Evolutionary conservation across 1,140 invertebrate genomes (phyloP).

Genomic region (Triops longicaudatus): DNA sequence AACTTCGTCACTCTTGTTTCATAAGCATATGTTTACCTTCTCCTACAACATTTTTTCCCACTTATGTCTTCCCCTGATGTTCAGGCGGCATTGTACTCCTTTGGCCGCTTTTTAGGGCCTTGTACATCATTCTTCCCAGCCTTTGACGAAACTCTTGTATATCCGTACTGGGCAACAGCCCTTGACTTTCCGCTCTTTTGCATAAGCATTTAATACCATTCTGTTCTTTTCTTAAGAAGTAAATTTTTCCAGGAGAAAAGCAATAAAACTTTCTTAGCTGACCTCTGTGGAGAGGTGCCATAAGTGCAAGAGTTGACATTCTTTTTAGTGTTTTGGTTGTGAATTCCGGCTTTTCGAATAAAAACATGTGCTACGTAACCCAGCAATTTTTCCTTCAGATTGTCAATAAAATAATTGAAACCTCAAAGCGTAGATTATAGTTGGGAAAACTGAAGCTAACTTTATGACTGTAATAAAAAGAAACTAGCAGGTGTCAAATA

Average conservation of each 20-base stretch:
- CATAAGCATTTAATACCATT: neutral
- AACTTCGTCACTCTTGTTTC: conserved; percentile 10
- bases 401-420: too few relatives aligned
- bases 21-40: neutral
- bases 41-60: neutral
- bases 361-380: too few relatives aligned
- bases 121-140: neutral
- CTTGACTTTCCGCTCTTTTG: neutral
- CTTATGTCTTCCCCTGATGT: neutral
- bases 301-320: too few relatives aligned
- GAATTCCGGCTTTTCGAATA: too few relatives aligned
- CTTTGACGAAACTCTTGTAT: neutral
- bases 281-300: too few relatives aligned
- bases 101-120: neutral
- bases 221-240: neutral
- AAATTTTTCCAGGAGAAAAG: neutral
- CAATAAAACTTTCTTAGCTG: too few relatives aligned
- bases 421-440: too few relatives aligned
- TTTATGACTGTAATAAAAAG: too few relatives aligned
- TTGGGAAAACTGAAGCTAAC: too few relatives aligned
- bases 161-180: neutral
- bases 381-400: too few relatives aligned
- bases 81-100: neutral
- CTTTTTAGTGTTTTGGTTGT: too few relatives aligned
- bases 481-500: too few relatives aligned